Conservation (phyloP, 2,797 vertebrate genomes). For the Macropus fuliginosus region DNA sequence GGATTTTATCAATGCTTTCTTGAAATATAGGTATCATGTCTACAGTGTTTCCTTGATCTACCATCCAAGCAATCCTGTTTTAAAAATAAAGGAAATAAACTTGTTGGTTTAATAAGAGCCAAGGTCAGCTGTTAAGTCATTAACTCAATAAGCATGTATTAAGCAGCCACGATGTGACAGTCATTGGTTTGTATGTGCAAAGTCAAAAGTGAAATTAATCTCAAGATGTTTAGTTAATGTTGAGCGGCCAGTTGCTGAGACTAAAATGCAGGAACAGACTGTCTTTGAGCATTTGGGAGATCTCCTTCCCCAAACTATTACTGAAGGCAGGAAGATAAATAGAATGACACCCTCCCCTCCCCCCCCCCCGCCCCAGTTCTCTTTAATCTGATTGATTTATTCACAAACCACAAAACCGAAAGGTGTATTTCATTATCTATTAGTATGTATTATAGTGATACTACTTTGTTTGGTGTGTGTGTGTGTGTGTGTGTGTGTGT, state of each 20-base stretch:
- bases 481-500: neutral
- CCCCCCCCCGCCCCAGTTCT: neutral
- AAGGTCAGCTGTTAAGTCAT: neutral
- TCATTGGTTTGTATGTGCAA: neutral
- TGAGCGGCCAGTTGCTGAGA: neutral
- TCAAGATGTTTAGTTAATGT: neutral
- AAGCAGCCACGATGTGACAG: neutral
- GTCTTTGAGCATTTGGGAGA: neutral
- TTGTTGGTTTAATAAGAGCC: neutral
- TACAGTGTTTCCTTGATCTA: neutral
- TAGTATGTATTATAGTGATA: neutral
- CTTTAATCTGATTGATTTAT: neutral
- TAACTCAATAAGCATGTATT: neutral
- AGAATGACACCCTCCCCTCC: neutral
- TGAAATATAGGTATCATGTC: neutral
- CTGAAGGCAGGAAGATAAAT: neutral
- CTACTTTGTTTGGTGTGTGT: neutral
- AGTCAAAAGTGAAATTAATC: neutral
- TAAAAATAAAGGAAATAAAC: neutral
- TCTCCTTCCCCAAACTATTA: neutral
- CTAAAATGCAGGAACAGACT: neutral
- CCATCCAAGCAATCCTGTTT: neutral
- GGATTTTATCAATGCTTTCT: neutral
- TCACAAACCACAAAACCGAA: neutral
- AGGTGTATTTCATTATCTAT: neutral